Conservation (phyloP, 2,888 invertebrate genomes). For the Globia sparganii region DNA sequence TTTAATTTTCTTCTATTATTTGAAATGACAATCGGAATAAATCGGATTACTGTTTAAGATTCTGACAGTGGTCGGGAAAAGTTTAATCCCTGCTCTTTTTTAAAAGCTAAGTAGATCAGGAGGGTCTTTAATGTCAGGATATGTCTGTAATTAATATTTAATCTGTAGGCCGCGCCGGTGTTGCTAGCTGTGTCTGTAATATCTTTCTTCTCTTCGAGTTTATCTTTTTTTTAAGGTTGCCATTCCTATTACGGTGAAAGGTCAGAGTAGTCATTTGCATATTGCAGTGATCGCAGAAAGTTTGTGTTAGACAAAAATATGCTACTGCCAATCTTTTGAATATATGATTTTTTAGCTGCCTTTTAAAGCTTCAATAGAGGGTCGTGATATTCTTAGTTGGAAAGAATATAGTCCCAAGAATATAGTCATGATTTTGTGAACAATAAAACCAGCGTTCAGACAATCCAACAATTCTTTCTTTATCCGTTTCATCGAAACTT, state of each 20-base stretch:
- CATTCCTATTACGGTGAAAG: constrained; percentile 24
- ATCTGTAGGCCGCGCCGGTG: constrained; percentile 47
- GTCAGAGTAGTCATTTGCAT: constrained; percentile 36
- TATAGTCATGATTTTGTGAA: neutral
- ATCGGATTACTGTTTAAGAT: constrained; percentile 55
- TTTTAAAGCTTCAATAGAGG: neutral
- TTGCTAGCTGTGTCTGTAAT: constrained; percentile 35
- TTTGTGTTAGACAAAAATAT: neutral
- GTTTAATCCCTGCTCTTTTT: constrained; percentile 48
- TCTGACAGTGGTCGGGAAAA: constrained; percentile 45
- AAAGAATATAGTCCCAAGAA: neutral
- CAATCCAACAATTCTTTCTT: no score
- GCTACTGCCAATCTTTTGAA: neutral
- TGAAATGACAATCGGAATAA: constrained; percentile 66
- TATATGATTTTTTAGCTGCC: neutral
- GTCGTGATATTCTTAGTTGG: neutral
- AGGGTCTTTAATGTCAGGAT: constrained; percentile 52
- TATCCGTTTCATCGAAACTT: neutral
- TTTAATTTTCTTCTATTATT: constrained; percentile 52
- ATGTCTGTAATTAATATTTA: constrained; percentile 58
- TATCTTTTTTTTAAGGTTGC: constrained; percentile 31
- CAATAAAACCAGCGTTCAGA: neutral
- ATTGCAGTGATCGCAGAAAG: constrained; percentile 7
- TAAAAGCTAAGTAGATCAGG: constrained; percentile 55
- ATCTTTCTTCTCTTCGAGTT: constrained; percentile 24